Evolutionary conservation across 2,797 vertebrate genomes (phyloP), one percentile per base, ranked within the genome.

Genomic region (Heterohyrax brucei): DNA sequence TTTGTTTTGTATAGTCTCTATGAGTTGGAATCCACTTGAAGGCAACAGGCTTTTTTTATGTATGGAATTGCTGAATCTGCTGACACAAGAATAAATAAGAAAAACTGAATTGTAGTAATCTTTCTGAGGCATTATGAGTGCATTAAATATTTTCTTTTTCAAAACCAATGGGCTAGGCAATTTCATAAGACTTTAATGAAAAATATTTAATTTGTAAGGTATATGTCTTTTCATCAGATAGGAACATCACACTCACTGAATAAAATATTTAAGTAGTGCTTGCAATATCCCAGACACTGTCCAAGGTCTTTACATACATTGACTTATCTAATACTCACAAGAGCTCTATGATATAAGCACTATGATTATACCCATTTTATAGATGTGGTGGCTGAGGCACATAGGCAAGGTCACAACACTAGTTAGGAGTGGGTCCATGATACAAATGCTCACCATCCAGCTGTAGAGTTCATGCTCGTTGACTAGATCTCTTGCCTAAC

Each of bases 141-240:
- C 62, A 85, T 85, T 78, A 73, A 75, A 70, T 76, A 44, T 62
- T 93, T 68, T 78, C 12, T 64, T 73, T 22, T 87, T 95, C 48
- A 56, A 82, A 62, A 39, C 39, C 39, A 62, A 7, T 81, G 30
- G 26, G 21, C n/a, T 89, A 56, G 78, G 39, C 72, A 50, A 84
- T 91, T 91, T 95, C 76, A 53, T 10, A 33, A 0, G 0, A 79
- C 44, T 94, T 93, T 68, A 56, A 24, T 62, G 33, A 91, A 93
- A 56, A 53, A 53, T 13, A 53, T 53, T 53, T 91, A 30, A 73
- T 83, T 91, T 75, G 2, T 10, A 84, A 28, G 2, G 2, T 68
- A 22, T 62, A 44, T 46, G 77, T 95, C 10, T 78, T 30, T 91
- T 89, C 56, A 13, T 78, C 64, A 86, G 94, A 82, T 26, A 88